Evolutionary conservation across 2,797 vertebrate species (phyloP).

Genomic region (Ctenosaura bakeri): DNA sequence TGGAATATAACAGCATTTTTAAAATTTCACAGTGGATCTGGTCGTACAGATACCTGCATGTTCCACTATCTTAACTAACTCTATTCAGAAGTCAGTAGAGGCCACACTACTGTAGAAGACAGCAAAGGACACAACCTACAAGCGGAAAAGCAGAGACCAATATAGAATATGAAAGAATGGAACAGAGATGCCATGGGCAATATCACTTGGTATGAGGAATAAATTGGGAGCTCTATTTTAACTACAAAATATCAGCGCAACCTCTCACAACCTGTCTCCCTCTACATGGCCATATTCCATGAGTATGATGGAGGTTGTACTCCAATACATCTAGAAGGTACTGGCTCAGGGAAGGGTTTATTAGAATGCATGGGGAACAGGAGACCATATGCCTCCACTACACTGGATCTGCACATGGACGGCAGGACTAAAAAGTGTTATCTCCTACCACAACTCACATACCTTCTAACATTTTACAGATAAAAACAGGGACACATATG

Average conservation of each 20-base stretch:
- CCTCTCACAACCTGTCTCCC: neutral
- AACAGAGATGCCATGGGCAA: neutral
- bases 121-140: neutral
- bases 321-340: neutral
- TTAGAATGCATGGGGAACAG: no score
- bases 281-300: neutral
- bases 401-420: no score
- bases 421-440: no score
- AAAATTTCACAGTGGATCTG: conserved; percentile 1
- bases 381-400: no score
- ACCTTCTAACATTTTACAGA: no score
- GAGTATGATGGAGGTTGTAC: neutral
- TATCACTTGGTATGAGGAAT: neutral
- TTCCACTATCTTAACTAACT: neutral
- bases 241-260: neutral
- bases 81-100: neutral
- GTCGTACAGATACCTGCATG: neutral
- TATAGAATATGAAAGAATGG: no score
- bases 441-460: no score
- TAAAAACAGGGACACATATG: no score
- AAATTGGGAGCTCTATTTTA: neutral
- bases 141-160: neutral
- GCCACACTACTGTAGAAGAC: neutral
- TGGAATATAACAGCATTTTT: neutral
- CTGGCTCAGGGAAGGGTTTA: no score